phyloP scores from a whole-genome alignment of 1,140 invertebrate species.

The Drosophila kepulauana region DNA sequence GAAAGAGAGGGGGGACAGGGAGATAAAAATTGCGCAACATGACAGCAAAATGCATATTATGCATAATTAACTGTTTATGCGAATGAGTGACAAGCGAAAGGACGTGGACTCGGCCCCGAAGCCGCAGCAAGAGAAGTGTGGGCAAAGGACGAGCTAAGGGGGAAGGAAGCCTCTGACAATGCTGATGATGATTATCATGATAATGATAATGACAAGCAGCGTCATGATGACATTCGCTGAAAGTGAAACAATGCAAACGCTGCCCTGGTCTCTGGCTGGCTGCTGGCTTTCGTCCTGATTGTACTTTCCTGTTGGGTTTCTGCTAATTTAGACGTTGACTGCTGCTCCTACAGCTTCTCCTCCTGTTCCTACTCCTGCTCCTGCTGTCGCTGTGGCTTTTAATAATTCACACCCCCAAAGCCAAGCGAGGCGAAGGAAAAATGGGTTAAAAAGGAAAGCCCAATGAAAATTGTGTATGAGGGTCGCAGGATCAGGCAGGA shows the following conservation, averaged over 20 bases:
- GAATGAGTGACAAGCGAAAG: constrained; percentile 81
- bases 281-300: constrained; percentile 17
- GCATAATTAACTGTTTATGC: constrained; percentile 84
- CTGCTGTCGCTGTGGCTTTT: constrained; percentile 63
- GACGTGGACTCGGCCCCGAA: constrained; percentile 54
- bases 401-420: constrained; percentile 79
- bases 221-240: constrained; percentile 68
- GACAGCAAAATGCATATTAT: constrained; percentile 84
- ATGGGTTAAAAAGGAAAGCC: constrained; percentile 69
- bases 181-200: constrained; percentile 55
- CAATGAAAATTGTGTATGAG: constrained; percentile 20
- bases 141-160: neutral
- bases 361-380: constrained; percentile 7
- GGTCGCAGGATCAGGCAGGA: constrained; percentile 22
- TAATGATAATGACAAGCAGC: constrained; percentile 40
- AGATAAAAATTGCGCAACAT: constrained; percentile 77
- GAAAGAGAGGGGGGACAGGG: neutral
- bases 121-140: neutral
- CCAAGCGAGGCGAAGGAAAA: constrained; percentile 55
- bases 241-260: constrained; percentile 71
- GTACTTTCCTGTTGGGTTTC: constrained; percentile 35
- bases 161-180: constrained; percentile 50
- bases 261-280: neutral
- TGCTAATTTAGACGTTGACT: constrained; percentile 75
- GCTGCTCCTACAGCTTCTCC: constrained; percentile 24